phyloP scores from a whole-genome alignment of 2,888 invertebrate genomes.

The Trisateles emortualis region DNA sequence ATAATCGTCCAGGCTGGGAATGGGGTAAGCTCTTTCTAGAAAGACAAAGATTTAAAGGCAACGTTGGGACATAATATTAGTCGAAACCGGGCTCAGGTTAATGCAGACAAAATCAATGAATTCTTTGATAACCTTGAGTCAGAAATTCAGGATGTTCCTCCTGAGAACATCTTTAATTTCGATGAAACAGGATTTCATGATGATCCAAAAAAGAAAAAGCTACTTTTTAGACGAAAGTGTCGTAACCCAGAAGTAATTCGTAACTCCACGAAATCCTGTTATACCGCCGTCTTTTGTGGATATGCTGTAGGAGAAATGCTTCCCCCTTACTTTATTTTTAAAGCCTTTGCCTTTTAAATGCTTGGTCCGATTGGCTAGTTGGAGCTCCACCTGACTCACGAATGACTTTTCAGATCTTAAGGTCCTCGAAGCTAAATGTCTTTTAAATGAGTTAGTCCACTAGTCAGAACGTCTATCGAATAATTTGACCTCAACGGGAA shows the following conservation, averaged over 20 bases:
- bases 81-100: conserved; percentile 18
- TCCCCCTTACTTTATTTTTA: conserved; percentile 40
- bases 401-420: too few species aligned
- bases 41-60: conserved; percentile 21
- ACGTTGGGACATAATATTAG: conserved; percentile 20
- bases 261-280: conserved; percentile 45
- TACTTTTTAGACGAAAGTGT: conserved; percentile 31
- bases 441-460: too few species aligned
- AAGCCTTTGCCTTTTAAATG: conserved; percentile 39
- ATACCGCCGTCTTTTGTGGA: conserved; percentile 37
- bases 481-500: too few species aligned
- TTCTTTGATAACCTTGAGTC: conserved; percentile 20
- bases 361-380: conserved; percentile 42
- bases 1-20: conserved; percentile 27
- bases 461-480: too few species aligned
- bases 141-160: conserved; percentile 15
- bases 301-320: conserved; percentile 38
- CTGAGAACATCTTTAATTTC: conserved; percentile 36
- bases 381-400: conserved; percentile 37
- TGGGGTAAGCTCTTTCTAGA: conserved; percentile 25
- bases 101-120: conserved; percentile 16
- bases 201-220: conserved; percentile 37
- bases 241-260: conserved; percentile 40
- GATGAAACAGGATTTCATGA: conserved; percentile 43
- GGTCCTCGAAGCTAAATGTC: too few species aligned